Evolutionary conservation across 2,797 vertebrate species (phyloP), one percentile per base, ranked within the genome.

Genomic region (Ataeniobius toweri): DNA sequence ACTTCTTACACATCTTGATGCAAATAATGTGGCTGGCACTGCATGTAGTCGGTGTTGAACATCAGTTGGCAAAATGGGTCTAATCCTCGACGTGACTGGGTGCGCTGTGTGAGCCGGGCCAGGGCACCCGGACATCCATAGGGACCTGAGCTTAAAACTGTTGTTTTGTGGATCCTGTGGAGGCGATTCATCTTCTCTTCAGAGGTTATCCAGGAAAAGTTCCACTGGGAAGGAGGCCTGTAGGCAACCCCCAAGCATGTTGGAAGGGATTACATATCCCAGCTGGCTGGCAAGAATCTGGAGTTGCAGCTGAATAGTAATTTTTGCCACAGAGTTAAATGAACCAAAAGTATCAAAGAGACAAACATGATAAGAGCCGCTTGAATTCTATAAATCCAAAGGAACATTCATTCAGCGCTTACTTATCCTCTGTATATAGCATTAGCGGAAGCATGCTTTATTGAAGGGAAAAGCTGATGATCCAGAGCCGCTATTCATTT

Each of bases 211-310:
- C 74, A 77, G 76, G 53, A 73, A 75, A 63, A 28, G 46, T 85
- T 76, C 67, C 59, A 53, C 55, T 80, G 76, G 63, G 71, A 75
- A 44, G 70, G 74, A 77, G 69, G 78, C 84, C 85, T 74, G 20
- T 8, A 58, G 81, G 79, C 81, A 44, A 51, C 78, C 85, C 61
- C 22, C 3, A 76, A 83, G 76, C 81, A 36, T 55, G 76, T 77
- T 74, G 81, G 53, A 79, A 79, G 85, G 77, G 76, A 39, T 36
- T 84, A 70, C 53, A 76, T 24, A 73, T 81, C 75, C 78, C 84
- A 89, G 89, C 68, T 82, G 74, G 67, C 59, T 51, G 77, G 72
- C 63, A 75, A 70, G 76, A 75, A 48, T 77, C 72, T 72, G 9
- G 10, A 46, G 14, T 31, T 73, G 76, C 22, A 53, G 76, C 46